Evolutionary conservation across 2,113 vertebrate species (phyloP).

Genomic region (Coptodon rendalli): DNA sequence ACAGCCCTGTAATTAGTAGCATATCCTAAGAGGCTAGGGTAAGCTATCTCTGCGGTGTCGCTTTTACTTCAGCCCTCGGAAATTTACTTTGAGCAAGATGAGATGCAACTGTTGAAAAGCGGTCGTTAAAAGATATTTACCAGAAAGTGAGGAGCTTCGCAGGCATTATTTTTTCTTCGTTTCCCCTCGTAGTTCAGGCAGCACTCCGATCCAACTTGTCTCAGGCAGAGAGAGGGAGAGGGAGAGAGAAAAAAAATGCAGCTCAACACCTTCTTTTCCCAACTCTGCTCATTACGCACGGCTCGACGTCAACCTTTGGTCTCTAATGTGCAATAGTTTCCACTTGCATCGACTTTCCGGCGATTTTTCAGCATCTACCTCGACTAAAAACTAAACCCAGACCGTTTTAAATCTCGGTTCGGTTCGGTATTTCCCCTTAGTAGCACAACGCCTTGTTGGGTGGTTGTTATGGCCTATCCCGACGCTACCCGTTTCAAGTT

Average conservation of each 20-base stretch:
- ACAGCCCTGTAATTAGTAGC: slow-evolving; percentile 65
- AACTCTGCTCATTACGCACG: slow-evolving; percentile 68
- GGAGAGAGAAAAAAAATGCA: slow-evolving; percentile 59
- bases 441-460: slow-evolving; percentile 63
- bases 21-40: slow-evolving; percentile 60
- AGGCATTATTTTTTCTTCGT: slow-evolving; percentile 3
- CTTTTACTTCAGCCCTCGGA: slow-evolving; percentile 39
- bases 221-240: slow-evolving; percentile 27
- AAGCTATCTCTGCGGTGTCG: slow-evolving; percentile 50
- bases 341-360: slow-evolving; percentile 56
- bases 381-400: slow-evolving; percentile 28
- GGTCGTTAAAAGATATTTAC: slow-evolving; percentile 23
- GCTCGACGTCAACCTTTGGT: slow-evolving; percentile 58
- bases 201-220: slow-evolving; percentile 61
- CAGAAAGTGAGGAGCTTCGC: slow-evolving; percentile 8
- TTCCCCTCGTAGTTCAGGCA: slow-evolving; percentile 20
- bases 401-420: slow-evolving; percentile 40
- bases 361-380: not conserved
- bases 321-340: not conserved
- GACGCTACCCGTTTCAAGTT: slow-evolving; percentile 5
- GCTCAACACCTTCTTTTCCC: slow-evolving; percentile 72
- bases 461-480: slow-evolving; percentile 70
- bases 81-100: slow-evolving; percentile 14
- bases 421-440: slow-evolving; percentile 56
- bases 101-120: slow-evolving; percentile 47